Evolutionary conservation across 2,888 invertebrate species (phyloP).

Genomic region (Spialia ferax): DNA sequence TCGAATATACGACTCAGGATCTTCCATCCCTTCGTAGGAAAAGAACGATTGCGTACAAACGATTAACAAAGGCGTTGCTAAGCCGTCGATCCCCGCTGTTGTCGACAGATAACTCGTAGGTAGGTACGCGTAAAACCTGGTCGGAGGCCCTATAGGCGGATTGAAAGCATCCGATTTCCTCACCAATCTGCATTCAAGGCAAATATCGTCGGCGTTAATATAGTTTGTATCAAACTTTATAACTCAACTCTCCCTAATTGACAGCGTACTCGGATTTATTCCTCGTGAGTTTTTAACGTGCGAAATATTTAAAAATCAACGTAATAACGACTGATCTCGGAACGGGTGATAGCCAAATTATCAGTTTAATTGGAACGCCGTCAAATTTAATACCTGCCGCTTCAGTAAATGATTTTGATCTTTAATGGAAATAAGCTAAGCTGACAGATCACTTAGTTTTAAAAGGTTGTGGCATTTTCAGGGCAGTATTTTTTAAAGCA

Average conservation of each 20-base stretch:
- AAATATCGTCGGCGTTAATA: too few species aligned
- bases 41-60: neutral
- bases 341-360: conserved; percentile 34
- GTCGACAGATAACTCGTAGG: too few species aligned
- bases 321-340: conserved; percentile 28
- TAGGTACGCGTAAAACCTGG: too few species aligned
- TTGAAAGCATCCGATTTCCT: too few species aligned
- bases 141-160: too few species aligned
- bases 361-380: conserved; percentile 37
- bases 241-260: conserved; percentile 66
- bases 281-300: conserved; percentile 58
- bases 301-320: conserved; percentile 55
- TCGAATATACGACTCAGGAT: conserved; percentile 1
- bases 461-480: neutral
- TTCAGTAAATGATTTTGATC: conserved; percentile 30
- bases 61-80: neutral
- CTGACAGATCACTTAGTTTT: conserved; percentile 8
- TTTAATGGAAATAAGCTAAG: conserved; percentile 22
- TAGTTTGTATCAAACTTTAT: conserved; percentile 51
- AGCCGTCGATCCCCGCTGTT: too few species aligned
- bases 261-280: conserved; percentile 68
- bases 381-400: conserved; percentile 29
- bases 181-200: too few species aligned
- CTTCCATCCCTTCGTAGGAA: conserved; percentile 1
- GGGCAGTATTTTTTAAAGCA: neutral